Evolutionary conservation across 2,797 vertebrate species (phyloP).

Genomic region (Gallinago nigripennis): DNA sequence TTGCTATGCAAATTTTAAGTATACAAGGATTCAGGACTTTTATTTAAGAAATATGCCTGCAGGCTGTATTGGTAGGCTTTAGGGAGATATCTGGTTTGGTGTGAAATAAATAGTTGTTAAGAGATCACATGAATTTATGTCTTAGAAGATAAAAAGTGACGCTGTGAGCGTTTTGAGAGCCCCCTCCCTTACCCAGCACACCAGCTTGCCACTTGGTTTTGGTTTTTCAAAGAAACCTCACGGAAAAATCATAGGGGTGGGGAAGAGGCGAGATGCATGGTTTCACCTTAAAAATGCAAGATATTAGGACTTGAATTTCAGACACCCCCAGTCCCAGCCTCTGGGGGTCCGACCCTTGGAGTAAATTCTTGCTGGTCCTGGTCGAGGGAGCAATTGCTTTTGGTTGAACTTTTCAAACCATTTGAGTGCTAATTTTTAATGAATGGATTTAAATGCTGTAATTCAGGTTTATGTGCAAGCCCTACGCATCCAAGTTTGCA

Average conservation of each 20-base stretch:
- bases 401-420: neutral
- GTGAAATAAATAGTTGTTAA: slow-evolving; percentile 96
- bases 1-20: slow-evolving; percentile 94
- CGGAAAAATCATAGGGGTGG: slow-evolving; percentile 56
- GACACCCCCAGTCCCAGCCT: neutral
- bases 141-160: slow-evolving; percentile 89
- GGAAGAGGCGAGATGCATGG: neutral
- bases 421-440: neutral
- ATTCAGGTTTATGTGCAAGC: neutral
- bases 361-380: neutral
- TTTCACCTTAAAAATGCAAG: neutral
- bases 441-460: neutral
- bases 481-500: neutral
- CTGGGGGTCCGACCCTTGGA: neutral
- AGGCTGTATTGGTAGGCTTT: slow-evolving; percentile 87
- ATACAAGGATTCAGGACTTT: slow-evolving; percentile 92
- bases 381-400: neutral
- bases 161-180: slow-evolving; percentile 55
- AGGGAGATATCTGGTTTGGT: slow-evolving; percentile 88
- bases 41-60: slow-evolving; percentile 94
- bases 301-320: neutral
- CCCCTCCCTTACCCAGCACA: neutral
- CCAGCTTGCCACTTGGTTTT: slow-evolving; percentile 36
- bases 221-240: slow-evolving; percentile 83
- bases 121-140: slow-evolving; percentile 91